These are phyloP conservation scores for Merluccius polli DNA, from an alignment of 2,797 vertebrate species.

Conservation along the genomic window DNA sequence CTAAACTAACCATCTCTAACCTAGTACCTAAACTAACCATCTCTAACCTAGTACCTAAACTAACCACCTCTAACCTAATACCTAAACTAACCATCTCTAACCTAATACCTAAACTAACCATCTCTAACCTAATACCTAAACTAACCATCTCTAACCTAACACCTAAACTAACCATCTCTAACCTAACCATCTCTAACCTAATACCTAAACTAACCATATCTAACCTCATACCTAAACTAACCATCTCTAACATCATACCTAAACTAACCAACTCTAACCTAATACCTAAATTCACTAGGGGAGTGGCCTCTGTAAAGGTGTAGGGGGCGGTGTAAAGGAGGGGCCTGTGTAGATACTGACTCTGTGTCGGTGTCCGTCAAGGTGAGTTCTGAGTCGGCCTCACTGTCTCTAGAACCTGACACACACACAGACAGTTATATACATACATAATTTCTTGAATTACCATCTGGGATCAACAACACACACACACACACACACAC, in stretches of 20 bases:
- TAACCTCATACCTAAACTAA: too few relatives aligned
- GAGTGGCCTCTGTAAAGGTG: background rate
- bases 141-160: background rate
- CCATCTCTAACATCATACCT: background rate
- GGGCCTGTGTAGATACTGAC: conserved; percentile 51
- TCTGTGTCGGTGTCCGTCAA: conserved; percentile 71
- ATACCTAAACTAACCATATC: too few relatives aligned
- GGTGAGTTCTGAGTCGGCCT: conserved; percentile 65
- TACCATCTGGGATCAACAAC: too few relatives aligned
- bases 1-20: too few relatives aligned
- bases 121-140: background rate
- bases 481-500: conserved; percentile 2
- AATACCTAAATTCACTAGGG: background rate
- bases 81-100: too few relatives aligned
- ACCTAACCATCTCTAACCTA: background rate
- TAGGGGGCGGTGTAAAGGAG: background rate
- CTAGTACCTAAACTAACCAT: too few relatives aligned
- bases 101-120: too few relatives aligned
- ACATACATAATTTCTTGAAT: too few relatives aligned
- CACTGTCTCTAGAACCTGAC: conserved; percentile 44
- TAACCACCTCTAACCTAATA: background rate
- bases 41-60: too few relatives aligned
- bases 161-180: background rate
- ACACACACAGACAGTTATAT: background rate
- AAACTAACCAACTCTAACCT: too few relatives aligned